Evolutionary conservation across 2,888 invertebrate species (phyloP), one percentile per base, ranked within the genome.

Genomic region (Argynnis bischoffii): DNA sequence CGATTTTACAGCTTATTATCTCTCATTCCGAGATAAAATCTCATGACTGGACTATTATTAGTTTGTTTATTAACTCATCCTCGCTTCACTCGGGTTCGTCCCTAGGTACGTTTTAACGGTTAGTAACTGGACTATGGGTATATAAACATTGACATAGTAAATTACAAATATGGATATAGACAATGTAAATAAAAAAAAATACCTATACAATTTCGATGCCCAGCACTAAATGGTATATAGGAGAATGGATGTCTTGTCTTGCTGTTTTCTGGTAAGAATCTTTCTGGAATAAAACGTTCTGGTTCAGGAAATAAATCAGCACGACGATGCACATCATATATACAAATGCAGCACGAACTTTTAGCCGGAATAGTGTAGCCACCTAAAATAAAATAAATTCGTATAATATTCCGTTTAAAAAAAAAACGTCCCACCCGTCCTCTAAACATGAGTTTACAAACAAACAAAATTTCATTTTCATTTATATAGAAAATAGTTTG

Each of bases 191-290:
- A 31, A 46, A 48, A 46, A n/a, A 54, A 55, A 13, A 50, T 54
- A 74, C 71, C 66, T 54, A 70, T 72, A 15, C 69, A 74, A 80
- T 95, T 95, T 21, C 95, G 90, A 0, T 94, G 93, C 0, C 95
- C 95, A 8, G 95, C 95, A 77, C 95, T 95, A 72, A 95, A 95
- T 0, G 95, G 95, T 67, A 95, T 89, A 77, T 93, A 95, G 0
- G 94, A 89, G 73, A 93, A 95, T 0, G 94, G 94, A 84, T 95
- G 95, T 8, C 95, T 86, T 15, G 82, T 79, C 1, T 73, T 66
- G 1, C 82, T 78, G 69, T 93, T 92, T 74, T 95, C 94, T 0
- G 94, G 93, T 15, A 94, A 79, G 82, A 96, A 96, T 72, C 96
- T 86, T 68, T 96, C 95, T 0, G 96, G 96, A 77, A 95, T 94